Percentiles rank a stretch among this genome's conserved stretches.
These are phyloP conservation scores for Loriculus beryllinus DNA, from an alignment of 2,797 vertebrate genomes.

Conservation along the genomic window DNA sequence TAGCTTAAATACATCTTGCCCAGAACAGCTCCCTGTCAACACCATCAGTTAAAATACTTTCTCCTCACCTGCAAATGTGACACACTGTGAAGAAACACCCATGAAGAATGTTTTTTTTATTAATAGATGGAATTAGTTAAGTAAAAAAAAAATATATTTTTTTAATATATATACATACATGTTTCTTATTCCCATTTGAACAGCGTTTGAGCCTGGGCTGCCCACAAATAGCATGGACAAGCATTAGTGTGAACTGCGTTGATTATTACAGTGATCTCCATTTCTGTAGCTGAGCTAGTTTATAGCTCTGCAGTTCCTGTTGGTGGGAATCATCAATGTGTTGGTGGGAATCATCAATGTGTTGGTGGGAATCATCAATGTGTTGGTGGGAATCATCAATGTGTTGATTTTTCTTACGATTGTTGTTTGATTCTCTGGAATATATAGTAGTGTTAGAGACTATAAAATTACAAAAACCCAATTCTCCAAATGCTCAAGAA, in stretches of 20 bases:
- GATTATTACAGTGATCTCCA: not conserved
- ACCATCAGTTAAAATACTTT: not conserved
- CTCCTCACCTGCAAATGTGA: not conserved
- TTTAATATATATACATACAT: not conserved
- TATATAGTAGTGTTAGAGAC: not conserved
- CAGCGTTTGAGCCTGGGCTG: not conserved
- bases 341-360: not conserved
- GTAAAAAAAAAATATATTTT: not conserved
- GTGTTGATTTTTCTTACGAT: not conserved
- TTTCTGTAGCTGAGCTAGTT: not conserved
- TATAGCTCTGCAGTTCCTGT: not conserved
- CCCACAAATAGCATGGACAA: not conserved
- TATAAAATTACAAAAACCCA: not conserved
- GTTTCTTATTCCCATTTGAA: not conserved
- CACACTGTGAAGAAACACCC: not conserved
- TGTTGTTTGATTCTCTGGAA: not conserved
- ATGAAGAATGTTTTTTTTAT: not conserved
- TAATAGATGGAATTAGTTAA: not conserved
- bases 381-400: not conserved
- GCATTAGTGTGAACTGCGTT: not conserved
- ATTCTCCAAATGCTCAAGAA: not conserved
- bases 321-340: not conserved
- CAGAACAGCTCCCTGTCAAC: not conserved
- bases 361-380: not conserved
- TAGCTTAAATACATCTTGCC: not conserved